A percentile compares a stretch with the other conserved stretches of the same genome.
Evolutionary conservation across 1,140 invertebrate genomes (phyloP).

Genomic region (Phymorhynchus buccinoides): DNA sequence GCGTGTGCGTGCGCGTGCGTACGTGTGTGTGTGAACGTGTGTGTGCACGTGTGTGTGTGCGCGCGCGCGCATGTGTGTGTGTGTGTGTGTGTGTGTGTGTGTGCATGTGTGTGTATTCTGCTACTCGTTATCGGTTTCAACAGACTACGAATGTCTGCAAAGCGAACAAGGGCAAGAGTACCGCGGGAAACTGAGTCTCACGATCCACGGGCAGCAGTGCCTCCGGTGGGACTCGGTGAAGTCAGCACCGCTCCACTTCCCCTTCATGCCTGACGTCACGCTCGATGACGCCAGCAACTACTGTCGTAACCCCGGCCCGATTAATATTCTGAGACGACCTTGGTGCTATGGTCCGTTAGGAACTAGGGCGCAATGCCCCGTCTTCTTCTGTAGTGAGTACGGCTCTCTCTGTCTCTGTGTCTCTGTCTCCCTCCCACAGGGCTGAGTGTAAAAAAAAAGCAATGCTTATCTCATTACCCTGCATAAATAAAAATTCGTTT

Average conservation of each 20-base stretch:
- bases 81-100: neutral
- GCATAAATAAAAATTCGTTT: no score
- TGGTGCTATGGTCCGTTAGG: neutral
- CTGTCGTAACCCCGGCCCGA: slow-evolving; percentile 2
- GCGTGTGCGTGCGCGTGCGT: slow-evolving; percentile 1
- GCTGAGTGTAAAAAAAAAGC: no score
- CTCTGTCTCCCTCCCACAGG: no score
- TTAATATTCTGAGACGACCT: neutral
- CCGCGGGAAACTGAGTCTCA: neutral
- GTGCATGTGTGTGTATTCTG: neutral
- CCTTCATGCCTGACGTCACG: neutral
- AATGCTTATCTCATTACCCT: no score
- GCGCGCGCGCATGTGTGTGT: neutral
- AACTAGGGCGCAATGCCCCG: neutral
- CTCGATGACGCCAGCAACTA: neutral
- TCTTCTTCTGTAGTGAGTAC: neutral
- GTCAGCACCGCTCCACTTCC: neutral
- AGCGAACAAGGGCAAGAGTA: neutral
- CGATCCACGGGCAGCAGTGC: neutral
- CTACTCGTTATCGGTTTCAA: neutral
- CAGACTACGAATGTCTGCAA: neutral
- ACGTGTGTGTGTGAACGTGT: slow-evolving; percentile 12
- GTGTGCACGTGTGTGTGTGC: neutral
- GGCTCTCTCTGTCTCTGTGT: no score
- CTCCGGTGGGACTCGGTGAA: neutral